Conservation (phyloP, 2,797 vertebrate genomes). For the Halcyon badia region DNA sequence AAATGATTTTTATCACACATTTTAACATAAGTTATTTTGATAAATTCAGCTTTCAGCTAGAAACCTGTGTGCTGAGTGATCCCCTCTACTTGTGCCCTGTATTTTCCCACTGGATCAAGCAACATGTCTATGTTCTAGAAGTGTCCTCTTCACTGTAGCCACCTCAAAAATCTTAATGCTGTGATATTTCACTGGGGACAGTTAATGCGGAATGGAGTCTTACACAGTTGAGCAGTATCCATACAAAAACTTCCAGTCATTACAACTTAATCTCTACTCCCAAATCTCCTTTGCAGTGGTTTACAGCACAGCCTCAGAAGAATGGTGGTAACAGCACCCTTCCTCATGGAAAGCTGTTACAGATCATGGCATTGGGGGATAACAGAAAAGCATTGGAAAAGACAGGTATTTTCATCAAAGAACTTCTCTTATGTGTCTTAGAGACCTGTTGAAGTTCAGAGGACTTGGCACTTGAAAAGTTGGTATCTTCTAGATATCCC, state of each 20-base stretch:
- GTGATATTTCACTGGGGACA: neutral
- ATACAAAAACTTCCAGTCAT: neutral
- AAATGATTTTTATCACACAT: slow-evolving; percentile 24
- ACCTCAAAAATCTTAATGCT: neutral
- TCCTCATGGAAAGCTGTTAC: neutral
- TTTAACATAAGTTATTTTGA: neutral
- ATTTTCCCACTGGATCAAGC: neutral
- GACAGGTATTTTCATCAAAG: neutral
- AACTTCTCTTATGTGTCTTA: neutral
- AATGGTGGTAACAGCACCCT: neutral
- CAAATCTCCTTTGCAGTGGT: neutral
- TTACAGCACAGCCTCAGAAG: neutral
- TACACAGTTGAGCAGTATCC: neutral
- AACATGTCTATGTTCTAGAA: neutral
- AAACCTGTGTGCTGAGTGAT: neutral
- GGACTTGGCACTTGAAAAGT: neutral
- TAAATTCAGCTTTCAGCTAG: neutral
- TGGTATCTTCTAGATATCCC: neutral
- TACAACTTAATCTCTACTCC: neutral
- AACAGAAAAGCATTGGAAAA: neutral
- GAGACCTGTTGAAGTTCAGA: neutral
- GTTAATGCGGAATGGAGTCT: neutral
- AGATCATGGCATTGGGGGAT: neutral
- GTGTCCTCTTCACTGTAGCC: neutral
- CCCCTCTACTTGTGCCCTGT: neutral